Base-by-base conservation (phyloP, 1,140 invertebrate species). In the Tribolium castaneum region DNA sequence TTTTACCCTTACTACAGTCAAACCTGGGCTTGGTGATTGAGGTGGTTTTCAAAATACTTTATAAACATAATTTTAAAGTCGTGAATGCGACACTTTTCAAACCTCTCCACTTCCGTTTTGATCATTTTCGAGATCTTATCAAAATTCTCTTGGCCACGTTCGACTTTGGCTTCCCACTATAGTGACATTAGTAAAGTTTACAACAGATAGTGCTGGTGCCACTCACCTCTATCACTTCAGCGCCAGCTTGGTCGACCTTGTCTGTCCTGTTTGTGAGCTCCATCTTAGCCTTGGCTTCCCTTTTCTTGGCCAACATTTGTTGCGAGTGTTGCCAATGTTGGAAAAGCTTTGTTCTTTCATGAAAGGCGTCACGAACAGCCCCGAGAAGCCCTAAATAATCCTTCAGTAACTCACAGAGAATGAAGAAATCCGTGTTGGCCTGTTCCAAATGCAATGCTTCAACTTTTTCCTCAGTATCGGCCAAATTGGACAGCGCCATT, bases 311-410 rank as follows among this genome's bases (percentile, higher is more conserved):
- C 22, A 99, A 86, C 87, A 95, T 97, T 87, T 96, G 93, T 88
- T 99, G 96, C 51, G 97, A 95, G 85, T 98, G 96, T 86, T 99
- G 97, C 96, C 98, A 99, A 82, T 95, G 95, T 88, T 99, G 98
- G 87, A 98, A 99, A 0, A 96, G 93, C 89, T 99, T 99, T 0
- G 99, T 97, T 82, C 98, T 90, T 87, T 99, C 98, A 85, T 98
- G 96, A 84, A 99, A 98, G n/a, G 98, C 96, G 85, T 98, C 97
- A 88, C 98, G 98, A 34, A 99, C 96, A 76, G 97, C 93, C 1
- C 94, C 95, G 84, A 99, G 94, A 1, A 99, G 89, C 4, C 95
- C 93, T 16, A 99, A 92, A 86, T 99, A 99, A 87, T 99, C 98
- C 83, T 98, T 97, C 34, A 99, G 88, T 78, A 98, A 91, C 90